Base-by-base conservation (phyloP, 2,797 vertebrate genomes). In the Knipowitschia caucasica region DNA sequence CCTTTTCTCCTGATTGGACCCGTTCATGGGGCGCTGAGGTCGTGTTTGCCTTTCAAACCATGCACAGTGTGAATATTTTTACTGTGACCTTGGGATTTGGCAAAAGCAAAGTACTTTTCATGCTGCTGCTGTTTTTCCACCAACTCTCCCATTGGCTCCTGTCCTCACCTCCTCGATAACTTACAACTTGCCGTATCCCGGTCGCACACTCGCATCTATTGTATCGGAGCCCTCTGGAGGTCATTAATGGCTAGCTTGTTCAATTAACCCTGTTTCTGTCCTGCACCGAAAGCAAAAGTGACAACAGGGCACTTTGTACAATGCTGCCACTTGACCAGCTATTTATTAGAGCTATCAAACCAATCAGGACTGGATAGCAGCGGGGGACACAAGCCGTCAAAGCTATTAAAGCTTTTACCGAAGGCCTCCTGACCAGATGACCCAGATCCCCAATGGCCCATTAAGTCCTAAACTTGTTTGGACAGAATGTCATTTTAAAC, bases 81-180 rank as follows among this genome's bases (percentile, higher is more conserved):
- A 64, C 60, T 24, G 71, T 56, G 75, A 77, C 71, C 43, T 56
- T n/a, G 64, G 61, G 77, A 73, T 45, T 56, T 58, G 50, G 57
- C 42, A 57, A 31, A 21, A 58, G 53, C 50, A 64, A 67, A 81
- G 71, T 65, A n/a, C 66, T 78, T 78, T 77, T 78, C 69, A 74
- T 72, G 53, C 73, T 77, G 75, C 72, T 64, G 60, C 65, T 53
- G 59, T 52, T 78, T n/a, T 62, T 67, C 49, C 57, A 59, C 18
- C 23, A 72, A 47, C 47, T 52, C 47, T 25, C 63, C 54, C 44
- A 4, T 34, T 14, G 62, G 50, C 58, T 29, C 38, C 47, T 30
- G 71, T 61, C 53, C 27, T 67, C 63, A 67, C 60, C 70, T 55
- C 49, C 29, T 39, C 20, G 35, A 59, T 54, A 56, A 59, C 50